Conservation (phyloP, 2,888 invertebrate species). For the Limulus polyphemus region DNA sequence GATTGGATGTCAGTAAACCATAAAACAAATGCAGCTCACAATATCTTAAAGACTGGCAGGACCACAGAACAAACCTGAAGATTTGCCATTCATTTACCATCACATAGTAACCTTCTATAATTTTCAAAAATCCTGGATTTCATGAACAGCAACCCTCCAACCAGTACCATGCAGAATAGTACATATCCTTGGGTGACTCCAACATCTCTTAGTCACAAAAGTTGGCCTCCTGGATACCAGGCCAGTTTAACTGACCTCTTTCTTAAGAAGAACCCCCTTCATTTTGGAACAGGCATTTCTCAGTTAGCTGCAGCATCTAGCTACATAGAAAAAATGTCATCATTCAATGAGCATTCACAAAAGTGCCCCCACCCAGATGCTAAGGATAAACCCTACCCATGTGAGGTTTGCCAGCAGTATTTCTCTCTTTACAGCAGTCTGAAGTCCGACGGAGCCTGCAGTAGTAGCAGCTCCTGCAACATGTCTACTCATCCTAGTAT, state of each 20-base stretch:
- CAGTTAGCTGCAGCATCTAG: slow-evolving; percentile 27
- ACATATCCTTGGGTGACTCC: slow-evolving; percentile 27
- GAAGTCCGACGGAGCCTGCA: slow-evolving; percentile 2
- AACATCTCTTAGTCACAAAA: slow-evolving; percentile 23
- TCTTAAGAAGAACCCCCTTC: slow-evolving; percentile 26
- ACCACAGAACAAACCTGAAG: no score
- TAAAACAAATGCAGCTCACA: no score
- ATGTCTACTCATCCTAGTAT: no score
- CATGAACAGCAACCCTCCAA: no score
- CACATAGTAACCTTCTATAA: no score
- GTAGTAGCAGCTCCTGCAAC: no score
- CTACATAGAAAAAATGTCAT: slow-evolving; percentile 28
- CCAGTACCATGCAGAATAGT: slow-evolving; percentile 25
- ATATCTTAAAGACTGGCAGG: no score
- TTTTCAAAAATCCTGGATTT: no score
- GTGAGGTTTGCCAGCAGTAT: slow-evolving; percentile 26
- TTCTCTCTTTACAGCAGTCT: slow-evolving; percentile 16
- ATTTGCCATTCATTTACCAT: no score
- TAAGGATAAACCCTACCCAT: slow-evolving; percentile 25
- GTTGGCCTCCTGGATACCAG: slow-evolving; percentile 27
- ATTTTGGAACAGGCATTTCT: slow-evolving; percentile 25
- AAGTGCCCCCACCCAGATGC: slow-evolving; percentile 26
- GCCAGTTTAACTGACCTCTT: slow-evolving; percentile 27
- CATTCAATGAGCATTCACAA: slow-evolving; percentile 19
- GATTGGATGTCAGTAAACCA: no score